A percentile compares a stretch with the other conserved stretches of the same genome.
phyloP scores from a whole-genome alignment of 1,140 invertebrate genomes.

The Pseudachorutes palmiensis region DNA sequence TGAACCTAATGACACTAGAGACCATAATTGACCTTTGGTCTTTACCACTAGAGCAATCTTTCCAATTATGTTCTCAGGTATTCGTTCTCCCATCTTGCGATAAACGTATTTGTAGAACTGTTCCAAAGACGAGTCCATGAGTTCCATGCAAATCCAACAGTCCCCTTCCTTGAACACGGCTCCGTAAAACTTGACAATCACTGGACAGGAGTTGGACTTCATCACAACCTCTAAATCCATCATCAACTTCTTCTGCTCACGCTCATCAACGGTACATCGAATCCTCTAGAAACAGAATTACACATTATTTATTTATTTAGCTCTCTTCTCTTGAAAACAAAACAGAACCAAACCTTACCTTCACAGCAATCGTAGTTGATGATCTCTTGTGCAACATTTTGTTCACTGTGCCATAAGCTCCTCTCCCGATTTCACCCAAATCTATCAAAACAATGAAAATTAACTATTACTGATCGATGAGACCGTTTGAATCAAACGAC shows the following conservation, averaged over 20 bases:
- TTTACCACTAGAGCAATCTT: constrained; percentile 86
- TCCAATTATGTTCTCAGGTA: constrained; percentile 91
- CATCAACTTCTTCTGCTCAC: constrained; percentile 85
- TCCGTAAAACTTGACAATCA: constrained; percentile 96
- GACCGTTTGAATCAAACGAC: constrained; percentile 16
- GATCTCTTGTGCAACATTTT: constrained; percentile 88
- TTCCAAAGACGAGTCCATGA: constrained; percentile 96
- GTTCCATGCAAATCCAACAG: constrained; percentile 99
- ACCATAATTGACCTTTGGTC: too few relatives aligned
- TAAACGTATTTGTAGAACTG: constrained; percentile 87
- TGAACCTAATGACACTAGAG: too few relatives aligned
- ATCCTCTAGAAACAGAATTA: constrained; percentile 65
- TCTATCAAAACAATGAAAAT: not conserved
- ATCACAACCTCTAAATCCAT: constrained; percentile 95
- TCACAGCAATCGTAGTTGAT: constrained; percentile 87
- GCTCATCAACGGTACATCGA: constrained; percentile 79
- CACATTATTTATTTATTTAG: too few relatives aligned
- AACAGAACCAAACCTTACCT: too few relatives aligned
- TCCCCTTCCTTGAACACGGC: constrained; percentile 91
- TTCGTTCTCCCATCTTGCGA: constrained; percentile 57
- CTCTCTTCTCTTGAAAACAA: too few relatives aligned
- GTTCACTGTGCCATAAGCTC: constrained; percentile 92
- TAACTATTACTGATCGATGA: not conserved
- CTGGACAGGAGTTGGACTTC: constrained; percentile 88
- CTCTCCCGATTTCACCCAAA: constrained; percentile 76